Evolutionary conservation across 1,140 invertebrate genomes (phyloP), one percentile per base, ranked within the genome.

Genomic region (Caerostris extrusa): DNA sequence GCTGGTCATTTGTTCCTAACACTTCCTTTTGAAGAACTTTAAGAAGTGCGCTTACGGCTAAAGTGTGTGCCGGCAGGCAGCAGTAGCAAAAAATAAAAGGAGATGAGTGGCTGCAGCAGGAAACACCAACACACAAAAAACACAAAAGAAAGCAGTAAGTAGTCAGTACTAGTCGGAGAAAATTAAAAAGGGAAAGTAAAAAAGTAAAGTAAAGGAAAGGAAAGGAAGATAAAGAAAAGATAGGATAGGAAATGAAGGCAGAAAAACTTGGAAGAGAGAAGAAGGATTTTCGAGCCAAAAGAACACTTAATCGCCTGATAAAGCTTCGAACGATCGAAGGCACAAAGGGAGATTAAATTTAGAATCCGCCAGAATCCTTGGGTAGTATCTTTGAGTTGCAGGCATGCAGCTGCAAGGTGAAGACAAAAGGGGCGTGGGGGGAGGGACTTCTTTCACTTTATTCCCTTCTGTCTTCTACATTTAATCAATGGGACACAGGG

Each of bases 291-390:
- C 89, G 89, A 69, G 69, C 89, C 89, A 90, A 81, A 90, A 90
- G 89, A 90, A 90, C 89, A 90, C 89, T 90, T 90, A 90, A 90
- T 90, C 89, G 89, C n/a, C 69, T 81, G 89, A 90, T 90, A 90
- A 90, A 90, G 89, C 89, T 90, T 82, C 89, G 17, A 90, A 71
- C 87, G 87, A 89, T 89, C 87, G 64, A 60, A 69, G 87, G 69
- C 53, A 90, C 89, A 81, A 81, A 81, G 89, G 53, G 89, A 90
- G 89, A 90, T 90, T 90, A 90, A 90, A 90, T 90, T 90, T 90
- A 90, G 89, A 90, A 56, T 69, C 69, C 56, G 69, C 55, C 64
- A 90, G 67, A 71, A 81, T 90, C 69, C 89, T 60, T 58, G 56
- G 10, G 64, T 50, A 90, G 89, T 90, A 90, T 90, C 87, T 89